Evolutionary conservation across 2,888 invertebrate genomes (phyloP).

Genomic region (Mellilla xanthometata): DNA sequence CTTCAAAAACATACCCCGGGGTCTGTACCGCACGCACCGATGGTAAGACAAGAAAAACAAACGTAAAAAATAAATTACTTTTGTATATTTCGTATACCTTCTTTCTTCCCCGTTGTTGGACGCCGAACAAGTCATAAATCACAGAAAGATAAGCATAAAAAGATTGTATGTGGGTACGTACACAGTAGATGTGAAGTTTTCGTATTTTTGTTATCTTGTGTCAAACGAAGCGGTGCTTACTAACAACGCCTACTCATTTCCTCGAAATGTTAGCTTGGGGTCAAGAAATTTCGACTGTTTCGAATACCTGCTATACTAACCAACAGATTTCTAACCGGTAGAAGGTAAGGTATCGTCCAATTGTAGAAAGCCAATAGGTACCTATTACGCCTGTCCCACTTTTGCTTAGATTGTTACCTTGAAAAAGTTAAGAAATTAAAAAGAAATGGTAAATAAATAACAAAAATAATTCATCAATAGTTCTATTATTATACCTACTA

Average conservation of each 20-base stretch:
- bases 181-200: conserved; percentile 80
- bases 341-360: too few species aligned
- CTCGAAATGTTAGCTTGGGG: conserved; percentile 48
- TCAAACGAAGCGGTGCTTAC: conserved; percentile 65
- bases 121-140: conserved; percentile 80
- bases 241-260: conserved; percentile 65
- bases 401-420: too few species aligned
- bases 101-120: conserved; percentile 81
- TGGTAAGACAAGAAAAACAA: conserved; percentile 80
- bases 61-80: conserved; percentile 82
- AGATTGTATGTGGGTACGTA: conserved; percentile 79
- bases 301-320: not conserved
- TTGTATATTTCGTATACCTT: conserved; percentile 82
- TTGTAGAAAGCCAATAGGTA: too few species aligned
- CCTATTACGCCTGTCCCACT: too few species aligned
- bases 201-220: conserved; percentile 76
- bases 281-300: conserved; percentile 24
- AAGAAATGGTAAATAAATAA: too few species aligned
- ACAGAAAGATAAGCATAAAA: conserved; percentile 82
- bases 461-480: too few species aligned
- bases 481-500: too few species aligned
- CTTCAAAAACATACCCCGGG: conserved; percentile 77
- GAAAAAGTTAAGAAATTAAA: too few species aligned
- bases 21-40: conserved; percentile 77
- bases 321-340: not conserved